Evolutionary conservation across 2,888 invertebrate species (phyloP).

Genomic region (Eilema griseolum): DNA sequence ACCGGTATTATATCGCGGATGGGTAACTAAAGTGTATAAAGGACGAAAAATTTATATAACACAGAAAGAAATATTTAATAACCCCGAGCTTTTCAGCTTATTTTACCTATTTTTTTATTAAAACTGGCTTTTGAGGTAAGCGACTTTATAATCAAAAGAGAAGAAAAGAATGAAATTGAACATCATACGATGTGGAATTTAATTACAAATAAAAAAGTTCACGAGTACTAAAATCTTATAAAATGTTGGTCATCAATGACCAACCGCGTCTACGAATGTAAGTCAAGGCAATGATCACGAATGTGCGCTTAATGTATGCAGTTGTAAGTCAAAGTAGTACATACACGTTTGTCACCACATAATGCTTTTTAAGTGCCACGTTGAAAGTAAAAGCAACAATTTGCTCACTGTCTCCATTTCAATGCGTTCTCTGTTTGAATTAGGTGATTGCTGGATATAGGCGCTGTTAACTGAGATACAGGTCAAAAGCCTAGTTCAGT

Average conservation of each 20-base stretch:
- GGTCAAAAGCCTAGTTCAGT: too few relatives aligned
- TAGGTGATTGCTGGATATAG: conserved; percentile 16
- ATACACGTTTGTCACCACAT: conserved; percentile 35
- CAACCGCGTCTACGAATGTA: conserved; percentile 29
- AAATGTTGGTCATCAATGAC: conserved; percentile 40
- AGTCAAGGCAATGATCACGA: conserved; percentile 57
- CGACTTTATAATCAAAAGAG: background rate
- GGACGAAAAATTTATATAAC: background rate
- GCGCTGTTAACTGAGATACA: too few relatives aligned
- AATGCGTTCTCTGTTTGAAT: conserved; percentile 22
- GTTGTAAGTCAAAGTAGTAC: conserved; percentile 52
- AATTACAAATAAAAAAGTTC: background rate
- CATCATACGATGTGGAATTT: background rate
- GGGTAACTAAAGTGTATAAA: background rate
- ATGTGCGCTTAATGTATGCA: conserved; percentile 61
- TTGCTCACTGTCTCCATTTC: conserved; percentile 37
- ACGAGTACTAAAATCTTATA: background rate
- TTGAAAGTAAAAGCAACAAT: conserved; percentile 52
- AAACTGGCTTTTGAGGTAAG: background rate
- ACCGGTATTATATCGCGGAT: background rate
- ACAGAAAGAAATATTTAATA: too few relatives aligned
- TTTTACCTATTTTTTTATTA: background rate
- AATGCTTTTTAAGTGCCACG: conserved; percentile 46
- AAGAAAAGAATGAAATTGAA: background rate
- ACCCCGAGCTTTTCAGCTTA: background rate